Evolutionary conservation across 2,113 vertebrate genomes (phyloP).

Genomic region (Psittacara wagleri): DNA sequence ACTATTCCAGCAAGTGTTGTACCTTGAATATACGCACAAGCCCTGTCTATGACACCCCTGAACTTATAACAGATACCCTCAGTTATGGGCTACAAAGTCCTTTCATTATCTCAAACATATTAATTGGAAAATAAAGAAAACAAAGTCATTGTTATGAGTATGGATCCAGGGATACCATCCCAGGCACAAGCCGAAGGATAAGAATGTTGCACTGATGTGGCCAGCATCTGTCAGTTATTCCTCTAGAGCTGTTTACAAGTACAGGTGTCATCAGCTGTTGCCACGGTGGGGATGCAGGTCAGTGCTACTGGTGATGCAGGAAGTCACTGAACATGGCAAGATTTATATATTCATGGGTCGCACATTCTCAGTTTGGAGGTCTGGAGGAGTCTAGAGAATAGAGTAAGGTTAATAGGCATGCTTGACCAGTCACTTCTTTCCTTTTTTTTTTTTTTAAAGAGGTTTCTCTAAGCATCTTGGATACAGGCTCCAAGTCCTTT

Average conservation of each 20-base stretch:
- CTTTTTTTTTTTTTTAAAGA: not conserved
- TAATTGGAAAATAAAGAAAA: not conserved
- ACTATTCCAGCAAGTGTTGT: not conserved
- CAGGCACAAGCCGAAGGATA: not conserved
- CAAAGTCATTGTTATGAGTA: not conserved
- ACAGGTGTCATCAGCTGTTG: not conserved
- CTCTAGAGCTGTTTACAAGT: not conserved
- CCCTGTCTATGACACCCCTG: not conserved
- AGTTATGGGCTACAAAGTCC: not conserved
- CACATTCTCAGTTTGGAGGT: not conserved
- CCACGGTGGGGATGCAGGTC: not conserved
- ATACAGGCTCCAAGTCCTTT: not conserved
- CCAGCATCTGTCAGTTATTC: not conserved
- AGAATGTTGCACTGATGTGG: not conserved
- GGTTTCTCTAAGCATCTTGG: not conserved
- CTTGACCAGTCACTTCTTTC: not conserved
- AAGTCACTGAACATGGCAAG: not conserved
- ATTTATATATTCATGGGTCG: not conserved
- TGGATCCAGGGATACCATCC: not conserved
- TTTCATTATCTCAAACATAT: not conserved
- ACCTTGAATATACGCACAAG: not conserved
- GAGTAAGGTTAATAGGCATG: not conserved
- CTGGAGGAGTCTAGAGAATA: too few species aligned
- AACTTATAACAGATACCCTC: not conserved
- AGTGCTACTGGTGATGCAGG: not conserved